Evolutionary conservation across 2,113 vertebrate species (phyloP).

Genomic region (Nothobranchius kuhntae): DNA sequence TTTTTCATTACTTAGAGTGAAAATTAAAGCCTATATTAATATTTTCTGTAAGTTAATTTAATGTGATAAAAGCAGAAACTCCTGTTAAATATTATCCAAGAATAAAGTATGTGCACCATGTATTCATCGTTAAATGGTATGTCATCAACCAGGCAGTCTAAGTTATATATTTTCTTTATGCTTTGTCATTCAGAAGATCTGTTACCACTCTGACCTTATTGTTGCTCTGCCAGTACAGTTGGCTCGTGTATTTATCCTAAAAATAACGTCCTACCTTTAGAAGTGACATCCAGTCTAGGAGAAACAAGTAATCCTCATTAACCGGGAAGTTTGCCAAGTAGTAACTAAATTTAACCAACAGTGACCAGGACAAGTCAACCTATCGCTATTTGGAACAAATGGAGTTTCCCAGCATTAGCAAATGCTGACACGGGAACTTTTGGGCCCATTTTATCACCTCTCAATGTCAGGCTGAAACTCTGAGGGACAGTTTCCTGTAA

Average conservation of each 20-base stretch:
- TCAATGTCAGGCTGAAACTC: not conserved
- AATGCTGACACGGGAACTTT: not conserved
- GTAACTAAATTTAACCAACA: constrained; percentile 32
- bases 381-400: not conserved
- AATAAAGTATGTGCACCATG: not conserved
- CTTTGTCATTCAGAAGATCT: not conserved
- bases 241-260: constrained; percentile 9
- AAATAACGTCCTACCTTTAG: constrained; percentile 23
- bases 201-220: not conserved
- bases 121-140: too few relatives aligned
- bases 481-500: constrained; percentile 8
- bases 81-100: not conserved
- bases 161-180: not conserved
- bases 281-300: constrained; percentile 54
- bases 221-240: not conserved
- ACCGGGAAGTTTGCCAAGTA: constrained; percentile 1
- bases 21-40: not conserved
- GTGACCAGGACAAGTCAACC: not conserved
- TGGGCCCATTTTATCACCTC: constrained; percentile 3
- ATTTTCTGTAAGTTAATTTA: not conserved
- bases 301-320: constrained; percentile 51
- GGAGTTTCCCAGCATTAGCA: not conserved
- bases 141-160: not conserved
- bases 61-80: not conserved
- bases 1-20: not conserved